Conservation (phyloP, 2,113 vertebrate species). For the Otolemur garnettii region DNA sequence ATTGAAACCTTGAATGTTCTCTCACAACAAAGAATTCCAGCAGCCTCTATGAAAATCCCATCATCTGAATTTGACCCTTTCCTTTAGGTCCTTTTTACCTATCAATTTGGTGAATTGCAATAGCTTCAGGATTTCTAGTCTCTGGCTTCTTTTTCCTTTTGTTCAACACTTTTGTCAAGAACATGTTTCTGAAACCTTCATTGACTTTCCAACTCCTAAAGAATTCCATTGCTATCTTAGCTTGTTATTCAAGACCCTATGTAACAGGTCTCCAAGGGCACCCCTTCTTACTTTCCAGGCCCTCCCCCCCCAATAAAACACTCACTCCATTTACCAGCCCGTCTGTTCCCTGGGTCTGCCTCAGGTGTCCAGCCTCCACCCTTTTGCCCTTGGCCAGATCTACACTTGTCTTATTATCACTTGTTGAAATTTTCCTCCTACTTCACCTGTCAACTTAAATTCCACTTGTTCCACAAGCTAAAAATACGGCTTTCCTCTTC, state of each 20-base stretch:
- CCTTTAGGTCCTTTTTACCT: background rate
- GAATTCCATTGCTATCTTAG: background rate
- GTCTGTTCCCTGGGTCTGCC: background rate
- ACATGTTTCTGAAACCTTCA: background rate
- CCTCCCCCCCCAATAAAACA: background rate
- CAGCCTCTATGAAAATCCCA: background rate
- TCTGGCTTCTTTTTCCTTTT: constrained; percentile 17
- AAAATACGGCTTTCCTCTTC: background rate
- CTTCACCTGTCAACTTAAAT: constrained; percentile 11
- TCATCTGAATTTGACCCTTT: background rate
- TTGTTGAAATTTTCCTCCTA: background rate
- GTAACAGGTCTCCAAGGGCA: background rate
- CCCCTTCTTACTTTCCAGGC: background rate
- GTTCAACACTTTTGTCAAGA: background rate
- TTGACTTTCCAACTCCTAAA: background rate
- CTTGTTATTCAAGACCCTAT: background rate
- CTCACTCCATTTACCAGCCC: background rate
- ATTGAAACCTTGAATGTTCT: background rate
- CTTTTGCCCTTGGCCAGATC: background rate
- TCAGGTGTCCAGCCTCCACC: background rate
- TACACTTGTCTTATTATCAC: background rate
- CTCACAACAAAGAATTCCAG: background rate
- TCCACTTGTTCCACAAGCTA: background rate
- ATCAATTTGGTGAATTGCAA: background rate
- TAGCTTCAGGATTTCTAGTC: background rate